A percentile compares a stretch with the other conserved stretches of the same genome.
Evolutionary conservation across 2,797 vertebrate species (phyloP).

Genomic region (Aulostomus chinensis): DNA sequence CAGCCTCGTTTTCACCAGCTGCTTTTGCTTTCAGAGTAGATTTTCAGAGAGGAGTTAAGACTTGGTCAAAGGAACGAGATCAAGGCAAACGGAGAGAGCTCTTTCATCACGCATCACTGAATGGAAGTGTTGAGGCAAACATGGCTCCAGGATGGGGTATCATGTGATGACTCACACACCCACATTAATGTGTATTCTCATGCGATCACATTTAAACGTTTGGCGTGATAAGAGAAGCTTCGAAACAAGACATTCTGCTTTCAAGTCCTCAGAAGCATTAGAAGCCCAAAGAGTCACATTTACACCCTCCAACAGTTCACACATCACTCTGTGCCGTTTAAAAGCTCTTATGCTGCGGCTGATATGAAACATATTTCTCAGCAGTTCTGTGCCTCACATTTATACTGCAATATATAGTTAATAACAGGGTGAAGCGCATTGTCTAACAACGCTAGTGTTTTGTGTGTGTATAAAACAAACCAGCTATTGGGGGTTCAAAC

Average conservation of each 20-base stretch:
- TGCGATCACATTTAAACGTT: constrained; percentile 14
- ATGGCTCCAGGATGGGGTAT: not conserved
- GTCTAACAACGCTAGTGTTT: not conserved
- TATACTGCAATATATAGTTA: too few relatives aligned
- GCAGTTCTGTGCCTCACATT: not conserved
- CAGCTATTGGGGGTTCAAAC: too few relatives aligned
- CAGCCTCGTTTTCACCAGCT: constrained; percentile 30
- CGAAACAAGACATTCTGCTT: constrained; percentile 17
- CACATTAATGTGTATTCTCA: constrained; percentile 27
- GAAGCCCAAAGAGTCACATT: constrained; percentile 12
- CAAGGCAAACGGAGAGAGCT: constrained; percentile 15
- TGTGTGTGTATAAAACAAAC: not conserved
- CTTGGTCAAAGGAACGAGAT: constrained; percentile 44
- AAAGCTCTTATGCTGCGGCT: constrained; percentile 4
- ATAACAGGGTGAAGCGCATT: not conserved
- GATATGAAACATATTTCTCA: not conserved
- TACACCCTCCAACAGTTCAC: constrained; percentile 3
- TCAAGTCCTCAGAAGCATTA: constrained; percentile 1
- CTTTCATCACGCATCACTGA: constrained; percentile 36
- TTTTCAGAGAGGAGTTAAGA: constrained; percentile 27
- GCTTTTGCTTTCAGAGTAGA: constrained; percentile 30
- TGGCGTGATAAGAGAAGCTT: constrained; percentile 9
- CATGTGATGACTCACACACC: constrained; percentile 10
- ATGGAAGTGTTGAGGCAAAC: constrained; percentile 13
- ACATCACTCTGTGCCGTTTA: not conserved